Percentiles rank a stretch among this genome's conserved stretches.
These are phyloP conservation scores for Hartigia nigra DNA, from an alignment of 2,888 invertebrate genomes.

Conservation along the genomic window DNA sequence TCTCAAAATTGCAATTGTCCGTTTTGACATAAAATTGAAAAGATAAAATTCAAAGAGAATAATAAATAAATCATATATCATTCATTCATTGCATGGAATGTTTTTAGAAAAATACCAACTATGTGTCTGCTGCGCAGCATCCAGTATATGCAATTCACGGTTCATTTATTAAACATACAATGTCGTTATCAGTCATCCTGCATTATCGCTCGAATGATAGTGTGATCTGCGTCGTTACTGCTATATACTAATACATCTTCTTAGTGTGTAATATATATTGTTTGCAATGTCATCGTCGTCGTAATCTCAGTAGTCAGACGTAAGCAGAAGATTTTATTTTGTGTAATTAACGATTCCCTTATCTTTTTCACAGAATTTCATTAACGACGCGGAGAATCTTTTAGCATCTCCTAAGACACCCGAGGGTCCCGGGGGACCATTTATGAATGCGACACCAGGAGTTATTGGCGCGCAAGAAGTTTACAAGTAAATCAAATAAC, in stretches of 20 bases:
- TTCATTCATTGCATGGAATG: background rate
- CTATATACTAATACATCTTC: conserved; percentile 6
- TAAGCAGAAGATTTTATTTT: background rate
- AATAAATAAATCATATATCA: background rate
- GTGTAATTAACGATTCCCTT: background rate
- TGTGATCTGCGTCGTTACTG: conserved; percentile 1
- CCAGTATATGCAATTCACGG: conserved; percentile 5
- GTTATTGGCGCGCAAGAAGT: conserved; percentile 99
- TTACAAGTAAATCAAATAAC: conserved; percentile 74
- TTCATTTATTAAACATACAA: conserved; percentile 42
- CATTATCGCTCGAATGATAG: conserved; percentile 10
- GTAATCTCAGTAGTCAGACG: background rate
- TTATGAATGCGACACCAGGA: conserved; percentile 83
- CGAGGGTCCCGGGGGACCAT: conserved; percentile 68
- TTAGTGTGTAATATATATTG: conserved; percentile 9
- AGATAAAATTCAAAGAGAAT: conserved; percentile 28
- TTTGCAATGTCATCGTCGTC: conserved; percentile 12
- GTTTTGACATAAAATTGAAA: conserved; percentile 10
- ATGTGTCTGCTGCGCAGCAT: background rate
- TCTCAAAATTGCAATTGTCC: conserved; percentile 7
- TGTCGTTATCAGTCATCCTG: conserved; percentile 1
- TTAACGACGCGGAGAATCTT: conserved; percentile 83
- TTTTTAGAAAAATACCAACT: background rate
- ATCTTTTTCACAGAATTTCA: conserved; percentile 73
- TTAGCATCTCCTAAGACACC: conserved; percentile 82